A percentile compares a stretch with the other conserved stretches of the same genome.
Evolutionary conservation across 2,888 invertebrate genomes (phyloP).

Genomic region (Carabus problematicus): DNA sequence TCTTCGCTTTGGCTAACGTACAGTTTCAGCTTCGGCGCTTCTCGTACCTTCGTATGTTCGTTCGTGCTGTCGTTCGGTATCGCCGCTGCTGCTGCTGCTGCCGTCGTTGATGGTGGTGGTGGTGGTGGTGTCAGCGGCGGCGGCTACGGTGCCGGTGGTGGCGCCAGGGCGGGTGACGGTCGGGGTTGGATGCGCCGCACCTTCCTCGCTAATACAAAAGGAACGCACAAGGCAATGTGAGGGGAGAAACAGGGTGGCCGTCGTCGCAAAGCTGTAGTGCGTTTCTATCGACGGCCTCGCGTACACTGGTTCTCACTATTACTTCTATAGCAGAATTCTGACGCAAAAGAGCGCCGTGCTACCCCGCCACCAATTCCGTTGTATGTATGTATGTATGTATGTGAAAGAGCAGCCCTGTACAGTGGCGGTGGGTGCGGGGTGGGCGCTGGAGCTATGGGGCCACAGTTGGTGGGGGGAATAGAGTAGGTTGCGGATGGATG

Average conservation of each 20-base stretch:
- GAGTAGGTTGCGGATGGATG: too few species aligned
- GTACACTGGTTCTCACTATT: constrained; percentile 54
- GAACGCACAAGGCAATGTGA: constrained; percentile 51
- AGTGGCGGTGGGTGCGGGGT: too few species aligned
- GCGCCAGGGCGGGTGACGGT: constrained; percentile 61
- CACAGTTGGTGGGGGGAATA: too few species aligned
- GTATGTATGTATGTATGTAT: too few species aligned
- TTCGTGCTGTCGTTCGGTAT: constrained; percentile 41
- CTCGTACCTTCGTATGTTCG: constrained; percentile 10
- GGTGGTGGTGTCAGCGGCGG: constrained; percentile 48
- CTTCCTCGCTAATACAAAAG: constrained; percentile 58
- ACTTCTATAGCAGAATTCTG: constrained; percentile 54
- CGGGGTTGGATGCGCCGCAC: constrained; percentile 59
- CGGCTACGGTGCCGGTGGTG: constrained; percentile 56
- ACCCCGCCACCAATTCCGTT: too few species aligned
- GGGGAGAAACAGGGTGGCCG: too few species aligned
- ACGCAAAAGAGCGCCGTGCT: too few species aligned
- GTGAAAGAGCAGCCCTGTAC: too few species aligned
- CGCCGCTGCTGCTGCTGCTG: constrained; percentile 46
- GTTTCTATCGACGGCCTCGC: constrained; percentile 51
- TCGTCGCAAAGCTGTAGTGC: too few species aligned
- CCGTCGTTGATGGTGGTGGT: constrained; percentile 43
- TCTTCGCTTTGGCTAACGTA: constrained; percentile 16
- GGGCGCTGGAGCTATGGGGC: too few species aligned
- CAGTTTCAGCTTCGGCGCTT: neutral